Conservation (phyloP, 1,140 invertebrate species). For the Drosophila sp. region DNA sequence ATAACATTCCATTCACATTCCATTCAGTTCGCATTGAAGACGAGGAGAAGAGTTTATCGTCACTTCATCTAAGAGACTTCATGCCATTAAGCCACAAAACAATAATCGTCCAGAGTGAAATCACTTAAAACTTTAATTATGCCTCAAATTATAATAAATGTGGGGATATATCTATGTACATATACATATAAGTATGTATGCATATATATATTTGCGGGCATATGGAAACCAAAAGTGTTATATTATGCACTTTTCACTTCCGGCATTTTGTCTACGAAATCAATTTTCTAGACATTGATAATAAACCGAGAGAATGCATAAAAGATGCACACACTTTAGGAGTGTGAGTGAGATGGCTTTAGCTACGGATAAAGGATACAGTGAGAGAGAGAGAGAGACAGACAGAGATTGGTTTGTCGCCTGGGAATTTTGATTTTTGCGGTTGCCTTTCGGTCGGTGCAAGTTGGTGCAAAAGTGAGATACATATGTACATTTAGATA, state of each 20-base stretch:
- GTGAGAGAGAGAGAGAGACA: constrained; percentile 4
- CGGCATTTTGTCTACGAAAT: constrained; percentile 62
- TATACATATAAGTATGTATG: not conserved
- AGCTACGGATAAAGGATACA: constrained; percentile 2
- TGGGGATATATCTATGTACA: constrained; percentile 25
- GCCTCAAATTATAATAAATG: constrained; percentile 40
- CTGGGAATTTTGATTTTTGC: constrained; percentile 55
- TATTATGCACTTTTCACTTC: constrained; percentile 44
- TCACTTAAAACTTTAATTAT: constrained; percentile 61
- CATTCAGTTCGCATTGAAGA: not conserved
- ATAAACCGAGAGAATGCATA: not conserved
- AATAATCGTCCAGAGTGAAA: constrained; percentile 33
- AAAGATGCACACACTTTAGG: constrained; percentile 14
- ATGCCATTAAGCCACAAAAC: constrained; percentile 32
- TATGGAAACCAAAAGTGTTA: constrained; percentile 70
- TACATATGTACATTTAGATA: not conserved
- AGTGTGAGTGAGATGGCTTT: constrained; percentile 10
- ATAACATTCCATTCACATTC: not conserved
- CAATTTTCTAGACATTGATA: constrained; percentile 62
- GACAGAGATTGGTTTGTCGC: not conserved
- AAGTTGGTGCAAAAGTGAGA: constrained; percentile 44
- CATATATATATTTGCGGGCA: constrained; percentile 57
- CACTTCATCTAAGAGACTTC: constrained; percentile 2
- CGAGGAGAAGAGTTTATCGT: not conserved
- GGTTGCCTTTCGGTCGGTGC: constrained; percentile 45